A percentile compares a stretch with the other conserved stretches of the same genome.
These are phyloP conservation scores for Odontomachus brunneus DNA, from an alignment of 1,140 invertebrate genomes.

Conservation along the genomic window DNA sequence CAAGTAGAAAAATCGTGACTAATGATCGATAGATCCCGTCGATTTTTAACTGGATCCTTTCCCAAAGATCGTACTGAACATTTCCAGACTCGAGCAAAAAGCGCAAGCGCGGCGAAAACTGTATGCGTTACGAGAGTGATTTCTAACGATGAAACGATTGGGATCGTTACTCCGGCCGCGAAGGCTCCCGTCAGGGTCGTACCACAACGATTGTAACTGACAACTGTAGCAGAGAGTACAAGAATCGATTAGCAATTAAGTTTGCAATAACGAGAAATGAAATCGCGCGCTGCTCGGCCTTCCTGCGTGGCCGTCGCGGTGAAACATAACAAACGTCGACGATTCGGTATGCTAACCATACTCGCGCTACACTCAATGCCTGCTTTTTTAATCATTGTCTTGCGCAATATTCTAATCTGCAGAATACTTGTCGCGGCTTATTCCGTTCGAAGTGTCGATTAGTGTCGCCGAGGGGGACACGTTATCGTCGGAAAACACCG, in stretches of 20 bases:
- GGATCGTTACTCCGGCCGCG: constrained; percentile 35
- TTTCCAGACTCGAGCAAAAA: constrained; percentile 25
- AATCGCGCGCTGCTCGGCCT: constrained; percentile 29
- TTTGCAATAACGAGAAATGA: constrained; percentile 54
- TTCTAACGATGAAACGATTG: constrained; percentile 51
- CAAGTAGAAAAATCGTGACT: background rate
- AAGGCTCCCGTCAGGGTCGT: constrained; percentile 56
- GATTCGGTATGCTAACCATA: constrained; percentile 29
- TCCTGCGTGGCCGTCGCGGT: constrained; percentile 14
- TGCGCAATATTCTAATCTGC: background rate
- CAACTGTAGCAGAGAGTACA: constrained; percentile 46
- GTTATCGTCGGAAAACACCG: too few species aligned
- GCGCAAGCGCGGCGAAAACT: background rate
- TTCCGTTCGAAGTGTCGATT: background rate
- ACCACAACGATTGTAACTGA: constrained; percentile 45
- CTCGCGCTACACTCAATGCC: constrained; percentile 10
- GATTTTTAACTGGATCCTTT: constrained; percentile 8
- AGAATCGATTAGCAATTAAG: constrained; percentile 56
- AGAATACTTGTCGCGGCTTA: constrained; percentile 17
- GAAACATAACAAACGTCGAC: constrained; percentile 10
- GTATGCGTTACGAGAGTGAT: constrained; percentile 20
- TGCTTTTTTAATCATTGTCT: background rate
- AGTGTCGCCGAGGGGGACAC: background rate
- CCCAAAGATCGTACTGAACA: background rate
- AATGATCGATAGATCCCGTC: background rate